Conservation (phyloP, 2,113 vertebrate species). For the Vulpes ferrilata region DNA sequence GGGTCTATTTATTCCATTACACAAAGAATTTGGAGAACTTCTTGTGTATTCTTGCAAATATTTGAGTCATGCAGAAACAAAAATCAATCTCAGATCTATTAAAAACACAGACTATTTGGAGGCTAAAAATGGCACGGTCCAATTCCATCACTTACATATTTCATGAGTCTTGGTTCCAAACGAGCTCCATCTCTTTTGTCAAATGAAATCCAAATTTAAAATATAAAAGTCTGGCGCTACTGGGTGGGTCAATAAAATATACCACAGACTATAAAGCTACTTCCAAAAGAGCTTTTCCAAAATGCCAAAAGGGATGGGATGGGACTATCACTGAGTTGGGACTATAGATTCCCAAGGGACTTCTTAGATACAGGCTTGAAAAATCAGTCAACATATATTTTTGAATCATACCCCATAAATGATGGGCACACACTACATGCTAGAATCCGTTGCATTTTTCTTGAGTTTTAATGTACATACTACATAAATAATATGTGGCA, state of each 20-base stretch:
- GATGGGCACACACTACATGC: background rate
- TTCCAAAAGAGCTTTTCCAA: constrained; percentile 16
- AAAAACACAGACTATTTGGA: constrained; percentile 57
- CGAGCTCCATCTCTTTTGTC: constrained; percentile 30
- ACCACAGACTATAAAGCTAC: background rate
- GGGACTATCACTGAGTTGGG: background rate
- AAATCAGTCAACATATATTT: background rate
- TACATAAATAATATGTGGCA: background rate
- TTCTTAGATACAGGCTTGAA: background rate
- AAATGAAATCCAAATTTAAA: constrained; percentile 65
- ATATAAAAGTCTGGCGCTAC: background rate
- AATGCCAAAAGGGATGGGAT: background rate
- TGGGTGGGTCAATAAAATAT: background rate
- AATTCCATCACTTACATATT: constrained; percentile 66
- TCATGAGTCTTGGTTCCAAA: constrained; percentile 65
- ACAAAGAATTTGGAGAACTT: constrained; percentile 45
- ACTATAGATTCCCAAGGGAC: background rate
- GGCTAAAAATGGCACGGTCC: constrained; percentile 56
- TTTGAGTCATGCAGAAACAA: constrained; percentile 63
- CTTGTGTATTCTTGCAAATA: constrained; percentile 63
- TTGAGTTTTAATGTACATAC: background rate
- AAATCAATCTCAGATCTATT: constrained; percentile 73
- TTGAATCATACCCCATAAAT: background rate
- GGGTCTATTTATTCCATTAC: background rate
- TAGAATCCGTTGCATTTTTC: background rate